Conservation (phyloP, 1,140 invertebrate genomes). For the Papilio polyxenes region DNA sequence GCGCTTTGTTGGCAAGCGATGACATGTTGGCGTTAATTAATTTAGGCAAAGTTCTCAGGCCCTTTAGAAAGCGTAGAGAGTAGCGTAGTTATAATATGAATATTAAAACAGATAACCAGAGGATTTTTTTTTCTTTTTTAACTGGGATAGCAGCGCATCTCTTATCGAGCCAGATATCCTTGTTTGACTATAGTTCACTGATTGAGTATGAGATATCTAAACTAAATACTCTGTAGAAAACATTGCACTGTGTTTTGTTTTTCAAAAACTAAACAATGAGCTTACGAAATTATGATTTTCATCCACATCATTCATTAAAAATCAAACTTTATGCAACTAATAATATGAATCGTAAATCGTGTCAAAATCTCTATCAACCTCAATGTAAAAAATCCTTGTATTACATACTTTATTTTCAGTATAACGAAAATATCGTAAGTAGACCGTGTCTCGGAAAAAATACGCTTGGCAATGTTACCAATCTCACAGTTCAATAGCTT, state of each 20-base stretch:
- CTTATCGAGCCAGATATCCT: too few species aligned
- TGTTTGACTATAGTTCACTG: too few species aligned
- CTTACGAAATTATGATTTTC: background rate
- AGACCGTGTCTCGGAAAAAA: slow-evolving; percentile 21
- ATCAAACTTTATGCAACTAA: background rate
- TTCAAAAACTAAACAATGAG: background rate
- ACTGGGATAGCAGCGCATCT: too few species aligned
- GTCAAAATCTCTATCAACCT: background rate
- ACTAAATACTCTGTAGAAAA: too few species aligned
- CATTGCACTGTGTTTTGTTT: too few species aligned
- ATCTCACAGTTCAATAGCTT: slow-evolving; percentile 25
- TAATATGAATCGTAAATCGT: background rate
- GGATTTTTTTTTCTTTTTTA: too few species aligned
- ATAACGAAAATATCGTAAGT: slow-evolving; percentile 26
- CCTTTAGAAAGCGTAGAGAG: background rate
- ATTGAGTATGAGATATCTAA: too few species aligned
- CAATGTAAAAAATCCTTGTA: background rate
- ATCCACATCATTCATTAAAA: background rate
- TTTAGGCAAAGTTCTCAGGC: background rate
- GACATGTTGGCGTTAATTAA: background rate
- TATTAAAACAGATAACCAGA: too few species aligned
- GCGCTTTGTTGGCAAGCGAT: slow-evolving; percentile 5
- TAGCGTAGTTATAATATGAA: background rate
- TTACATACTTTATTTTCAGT: slow-evolving; percentile 5
- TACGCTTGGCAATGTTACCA: background rate